phyloP scores from a whole-genome alignment of 2,888 invertebrate genomes.

The Lepidochrysops patricia region DNA sequence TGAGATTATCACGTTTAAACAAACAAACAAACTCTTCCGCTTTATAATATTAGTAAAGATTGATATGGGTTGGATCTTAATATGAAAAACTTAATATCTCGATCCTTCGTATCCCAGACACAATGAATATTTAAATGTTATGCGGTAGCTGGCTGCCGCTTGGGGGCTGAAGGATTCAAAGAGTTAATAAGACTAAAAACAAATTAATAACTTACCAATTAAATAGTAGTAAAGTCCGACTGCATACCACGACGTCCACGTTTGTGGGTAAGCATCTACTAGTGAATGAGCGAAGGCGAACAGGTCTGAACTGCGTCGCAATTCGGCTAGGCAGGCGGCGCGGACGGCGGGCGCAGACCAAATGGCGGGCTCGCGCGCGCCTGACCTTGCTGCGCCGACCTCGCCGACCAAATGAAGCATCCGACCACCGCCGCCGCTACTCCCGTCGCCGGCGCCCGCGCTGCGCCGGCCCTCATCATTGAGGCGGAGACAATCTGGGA shows the following conservation, averaged over 20 bases:
- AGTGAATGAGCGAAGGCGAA: conserved; percentile 94
- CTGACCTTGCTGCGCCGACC: conserved; percentile 40
- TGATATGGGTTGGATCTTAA: too few relatives aligned
- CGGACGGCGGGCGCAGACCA: conserved; percentile 42
- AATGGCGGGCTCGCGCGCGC: conserved; percentile 42
- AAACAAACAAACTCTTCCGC: too few relatives aligned
- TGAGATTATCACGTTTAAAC: too few relatives aligned
- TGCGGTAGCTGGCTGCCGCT: too few relatives aligned
- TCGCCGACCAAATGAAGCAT: conserved; percentile 45
- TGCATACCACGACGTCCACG: too few relatives aligned
- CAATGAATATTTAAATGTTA: too few relatives aligned
- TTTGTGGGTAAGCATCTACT: too few relatives aligned
- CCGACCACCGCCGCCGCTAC: conserved; percentile 23
- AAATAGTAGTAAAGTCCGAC: conserved; percentile 96
- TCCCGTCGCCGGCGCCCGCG: not conserved
- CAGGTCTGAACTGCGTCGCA: conserved; percentile 76
- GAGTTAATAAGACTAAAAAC: too few relatives aligned
- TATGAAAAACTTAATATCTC: too few relatives aligned
- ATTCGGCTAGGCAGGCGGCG: conserved; percentile 54
- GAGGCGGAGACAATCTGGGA: not conserved
- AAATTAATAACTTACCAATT: conserved; percentile 80
- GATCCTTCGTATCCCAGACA: too few relatives aligned
- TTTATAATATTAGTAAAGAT: too few relatives aligned
- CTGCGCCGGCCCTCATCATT: not conserved
- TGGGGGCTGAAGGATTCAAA: too few relatives aligned